Evolutionary conservation across 1,140 invertebrate species (phyloP), one percentile per base, ranked within the genome.

Genomic region (Dreissena rostriformis): DNA sequence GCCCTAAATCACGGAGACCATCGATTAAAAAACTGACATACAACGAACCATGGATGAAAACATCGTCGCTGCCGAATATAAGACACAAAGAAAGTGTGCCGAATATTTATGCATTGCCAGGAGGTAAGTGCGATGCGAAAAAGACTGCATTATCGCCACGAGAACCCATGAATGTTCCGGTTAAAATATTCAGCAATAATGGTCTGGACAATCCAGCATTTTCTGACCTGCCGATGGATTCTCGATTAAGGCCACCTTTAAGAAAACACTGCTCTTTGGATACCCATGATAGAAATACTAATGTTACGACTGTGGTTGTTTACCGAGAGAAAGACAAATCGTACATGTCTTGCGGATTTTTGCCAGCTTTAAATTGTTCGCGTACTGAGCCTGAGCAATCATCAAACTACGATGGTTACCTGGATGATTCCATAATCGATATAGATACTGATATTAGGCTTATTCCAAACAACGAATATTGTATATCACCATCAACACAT

Each of bases 31-130:
- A 77, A 82, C 39, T 63, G 61, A 49, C 84, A 74, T 55, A 87
- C n/a, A 26, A 55, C 67, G 86, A 88, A 65, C 83, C 88, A 65
- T 91, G 90, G 90, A 79, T 90, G 63, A 91, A 91, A 67, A 91
- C 90, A 12, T 91, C 89, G 24, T 91, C 90, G 6, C 80, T 91
- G 39, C 90, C 90, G 70, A 91, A 91, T 86, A 91, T 90, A 29
- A 84, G 88, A 70, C 83, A 87, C 49, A 86, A 85, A 63, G 83
- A 84, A 51, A 78, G 75, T 22, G 24, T 78, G 55, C 73, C 76
- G 11, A 84, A 49, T 52, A 76, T 84, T 17, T 67, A 75, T 66
- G 49, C n/a, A 39, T 57, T n/a, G 53, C 26, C 22, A 22, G 55
- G 68, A 24, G 8, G 8, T 39, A 39, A 39, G 8, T 5, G 39